Evolutionary conservation across 2,888 invertebrate species (phyloP).

Genomic region (Busseola fusca): DNA sequence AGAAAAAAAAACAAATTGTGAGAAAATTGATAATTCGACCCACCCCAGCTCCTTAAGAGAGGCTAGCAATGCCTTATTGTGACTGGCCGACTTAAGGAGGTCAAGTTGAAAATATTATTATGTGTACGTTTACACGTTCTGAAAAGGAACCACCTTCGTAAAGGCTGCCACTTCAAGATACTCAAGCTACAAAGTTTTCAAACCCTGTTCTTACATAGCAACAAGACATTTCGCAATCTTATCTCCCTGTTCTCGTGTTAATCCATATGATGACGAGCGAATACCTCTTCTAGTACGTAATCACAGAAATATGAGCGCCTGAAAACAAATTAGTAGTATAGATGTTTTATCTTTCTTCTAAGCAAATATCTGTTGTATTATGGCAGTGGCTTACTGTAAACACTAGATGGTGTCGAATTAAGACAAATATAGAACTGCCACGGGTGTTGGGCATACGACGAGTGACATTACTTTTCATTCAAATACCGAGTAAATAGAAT

Average conservation of each 20-base stretch:
- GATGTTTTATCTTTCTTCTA: conserved; percentile 38
- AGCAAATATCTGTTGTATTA: conserved; percentile 47
- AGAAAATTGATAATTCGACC: background rate
- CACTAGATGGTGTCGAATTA: conserved; percentile 32
- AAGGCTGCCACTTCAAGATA: background rate
- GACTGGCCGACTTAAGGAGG: background rate
- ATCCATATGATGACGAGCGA: conserved; percentile 58
- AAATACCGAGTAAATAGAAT: background rate
- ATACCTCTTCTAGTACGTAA: conserved; percentile 61
- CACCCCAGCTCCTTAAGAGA: background rate
- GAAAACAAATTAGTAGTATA: conserved; percentile 47
- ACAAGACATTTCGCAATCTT: conserved; percentile 61
- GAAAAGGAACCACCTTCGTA: background rate
- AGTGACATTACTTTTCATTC: conserved; percentile 18
- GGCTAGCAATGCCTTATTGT: background rate
- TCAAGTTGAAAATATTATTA: background rate
- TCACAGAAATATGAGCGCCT: conserved; percentile 51
- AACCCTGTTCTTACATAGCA: conserved; percentile 47
- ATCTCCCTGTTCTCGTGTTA: conserved; percentile 57
- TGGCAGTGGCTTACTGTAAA: conserved; percentile 19
- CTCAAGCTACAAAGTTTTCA: background rate
- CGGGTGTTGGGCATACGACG: background rate
- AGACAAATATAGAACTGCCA: conserved; percentile 10
- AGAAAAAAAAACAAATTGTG: no score
- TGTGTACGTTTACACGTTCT: background rate